A percentile compares a stretch with the other conserved stretches of the same genome.
Conservation (phyloP, 2,797 vertebrate genomes). For the Cyprinella venusta region DNA sequence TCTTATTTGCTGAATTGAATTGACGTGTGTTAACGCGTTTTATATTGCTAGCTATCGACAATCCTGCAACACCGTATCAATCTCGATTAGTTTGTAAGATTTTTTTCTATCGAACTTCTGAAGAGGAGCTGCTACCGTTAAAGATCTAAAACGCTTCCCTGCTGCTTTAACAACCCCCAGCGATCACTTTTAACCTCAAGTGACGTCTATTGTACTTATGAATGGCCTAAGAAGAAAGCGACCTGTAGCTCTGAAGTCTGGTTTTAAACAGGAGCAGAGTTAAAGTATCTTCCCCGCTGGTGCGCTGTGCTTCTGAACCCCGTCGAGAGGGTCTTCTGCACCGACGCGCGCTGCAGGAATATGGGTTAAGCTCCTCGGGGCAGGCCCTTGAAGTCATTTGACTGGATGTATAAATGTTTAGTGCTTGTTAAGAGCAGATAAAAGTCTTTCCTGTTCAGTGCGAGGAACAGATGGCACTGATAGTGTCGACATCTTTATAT, state of each 20-base stretch:
- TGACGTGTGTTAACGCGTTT: not conserved
- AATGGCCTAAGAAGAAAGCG: conserved; percentile 20
- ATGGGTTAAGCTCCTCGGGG: conserved; percentile 14
- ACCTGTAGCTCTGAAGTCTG: conserved; percentile 27
- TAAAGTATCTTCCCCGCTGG: not conserved
- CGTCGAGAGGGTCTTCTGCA: conserved; percentile 10
- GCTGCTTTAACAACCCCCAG: conserved; percentile 29
- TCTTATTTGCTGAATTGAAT: not conserved
- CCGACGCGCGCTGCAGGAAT: conserved; percentile 19
- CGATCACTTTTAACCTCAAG: conserved; percentile 1
- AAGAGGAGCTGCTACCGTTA: not conserved
- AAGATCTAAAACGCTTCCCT: conserved; percentile 23
- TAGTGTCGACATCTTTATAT: not conserved
- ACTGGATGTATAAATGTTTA: conserved; percentile 47
- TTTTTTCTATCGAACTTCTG: not conserved
- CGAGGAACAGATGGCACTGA: conserved; percentile 14
- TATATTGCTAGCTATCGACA: not conserved
- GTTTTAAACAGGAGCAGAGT: conserved; percentile 16
- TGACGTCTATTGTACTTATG: conserved; percentile 38
- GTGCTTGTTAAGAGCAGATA: conserved; percentile 37
- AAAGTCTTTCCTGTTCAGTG: conserved; percentile 31
- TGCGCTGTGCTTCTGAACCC: not conserved
- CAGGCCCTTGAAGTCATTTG: conserved; percentile 32
- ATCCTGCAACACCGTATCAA: not conserved
- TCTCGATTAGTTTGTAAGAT: not conserved